Evolutionary conservation across 2,888 invertebrate genomes (phyloP).

Genomic region (Brassicogethes aeneus): DNA sequence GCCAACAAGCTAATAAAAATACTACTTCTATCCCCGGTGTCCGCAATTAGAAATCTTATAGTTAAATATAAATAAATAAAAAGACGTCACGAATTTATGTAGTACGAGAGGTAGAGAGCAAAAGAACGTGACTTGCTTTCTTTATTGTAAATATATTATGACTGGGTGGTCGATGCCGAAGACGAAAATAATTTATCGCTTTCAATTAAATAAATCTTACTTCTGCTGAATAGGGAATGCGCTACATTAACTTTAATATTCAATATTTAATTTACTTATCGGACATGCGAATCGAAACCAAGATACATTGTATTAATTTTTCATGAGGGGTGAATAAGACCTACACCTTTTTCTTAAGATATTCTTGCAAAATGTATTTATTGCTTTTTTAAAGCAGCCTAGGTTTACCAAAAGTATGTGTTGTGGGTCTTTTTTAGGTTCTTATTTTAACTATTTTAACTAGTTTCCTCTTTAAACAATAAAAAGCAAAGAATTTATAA

Average conservation of each 20-base stretch:
- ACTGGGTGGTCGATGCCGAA: slow-evolving; percentile 2
- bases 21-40: background rate
- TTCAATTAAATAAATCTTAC: slow-evolving; percentile 3
- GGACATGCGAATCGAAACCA: slow-evolving; percentile 1
- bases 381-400: too few species aligned
- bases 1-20: too few species aligned
- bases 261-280: slow-evolving; percentile 1
- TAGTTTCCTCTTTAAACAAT: too few species aligned
- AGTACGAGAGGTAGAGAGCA: background rate
- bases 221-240: background rate
- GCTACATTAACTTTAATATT: background rate
- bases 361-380: too few species aligned
- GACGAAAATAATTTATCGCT: slow-evolving; percentile 2
- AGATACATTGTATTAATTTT: too few species aligned
- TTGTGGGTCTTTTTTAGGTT: too few species aligned
- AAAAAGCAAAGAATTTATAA: too few species aligned
- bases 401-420: too few species aligned
- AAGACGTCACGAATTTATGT: slow-evolving; percentile 2
- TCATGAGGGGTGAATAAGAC: too few species aligned
- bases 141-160: slow-evolving; percentile 3
- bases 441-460: too few species aligned
- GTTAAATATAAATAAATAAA: background rate
- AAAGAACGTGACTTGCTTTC: slow-evolving; percentile 2
- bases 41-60: background rate
- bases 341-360: too few species aligned